These are phyloP conservation scores for Formicarius rufipectus DNA, from an alignment of 2,113 vertebrate genomes.

Conservation along the genomic window DNA sequence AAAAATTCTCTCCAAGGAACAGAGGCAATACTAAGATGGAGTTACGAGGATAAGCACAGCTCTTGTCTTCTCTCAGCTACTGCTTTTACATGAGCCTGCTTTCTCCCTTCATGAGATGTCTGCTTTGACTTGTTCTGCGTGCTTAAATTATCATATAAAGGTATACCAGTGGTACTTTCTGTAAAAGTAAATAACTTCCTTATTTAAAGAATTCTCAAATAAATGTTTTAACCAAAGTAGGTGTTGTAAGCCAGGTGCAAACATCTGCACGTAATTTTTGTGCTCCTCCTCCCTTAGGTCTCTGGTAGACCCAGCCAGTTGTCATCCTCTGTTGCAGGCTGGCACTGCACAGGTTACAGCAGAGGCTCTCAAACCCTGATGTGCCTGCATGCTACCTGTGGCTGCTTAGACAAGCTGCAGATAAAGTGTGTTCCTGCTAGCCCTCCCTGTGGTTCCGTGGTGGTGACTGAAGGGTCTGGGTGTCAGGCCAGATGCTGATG, in stretches of 20 bases:
- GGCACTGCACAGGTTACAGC: neutral
- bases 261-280: neutral
- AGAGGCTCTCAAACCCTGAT: neutral
- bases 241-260: neutral
- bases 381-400: neutral
- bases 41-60: neutral
- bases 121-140: neutral
- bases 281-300: neutral
- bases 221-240: neutral
- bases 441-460: rapidly evolving
- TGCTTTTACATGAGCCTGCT: neutral
- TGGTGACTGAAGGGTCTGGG: rapidly evolving
- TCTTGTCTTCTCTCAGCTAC: neutral
- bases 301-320: neutral
- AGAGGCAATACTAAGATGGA: neutral
- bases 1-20: neutral
- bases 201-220: neutral
- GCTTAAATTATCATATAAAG: neutral
- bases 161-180: neutral
- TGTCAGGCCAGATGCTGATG: neutral
- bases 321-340: neutral
- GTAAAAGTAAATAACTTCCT: neutral
- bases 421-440: neutral
- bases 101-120: neutral
- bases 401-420: neutral